A percentile compares a stretch with the other conserved stretches of the same genome.
Evolutionary conservation across 2,888 invertebrate species (phyloP).

Genomic region (Mongoloraphidia duomilia): DNA sequence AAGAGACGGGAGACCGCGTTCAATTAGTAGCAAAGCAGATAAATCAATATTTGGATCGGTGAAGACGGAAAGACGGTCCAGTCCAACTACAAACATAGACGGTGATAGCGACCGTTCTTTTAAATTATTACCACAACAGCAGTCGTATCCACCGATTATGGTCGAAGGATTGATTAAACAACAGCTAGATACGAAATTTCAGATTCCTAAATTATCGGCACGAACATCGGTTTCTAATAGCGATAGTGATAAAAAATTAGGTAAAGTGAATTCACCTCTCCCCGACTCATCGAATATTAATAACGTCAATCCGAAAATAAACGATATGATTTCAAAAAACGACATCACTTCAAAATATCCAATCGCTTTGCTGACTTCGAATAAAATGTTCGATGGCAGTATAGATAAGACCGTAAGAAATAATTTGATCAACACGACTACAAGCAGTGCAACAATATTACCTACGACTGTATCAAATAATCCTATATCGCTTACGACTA

Average conservation of each 20-base stretch:
- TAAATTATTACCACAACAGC: constrained; percentile 41
- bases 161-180: constrained; percentile 67
- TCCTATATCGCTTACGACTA: constrained; percentile 9
- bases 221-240: constrained; percentile 23
- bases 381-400: constrained; percentile 24
- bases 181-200: constrained; percentile 66
- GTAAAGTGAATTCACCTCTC: constrained; percentile 12
- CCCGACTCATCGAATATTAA: constrained; percentile 17
- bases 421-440: constrained; percentile 17
- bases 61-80: constrained; percentile 47
- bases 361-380: constrained; percentile 20
- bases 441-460: constrained; percentile 8
- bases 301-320: constrained; percentile 24
- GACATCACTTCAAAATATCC: constrained; percentile 24
- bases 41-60: constrained; percentile 47
- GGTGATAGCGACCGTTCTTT: constrained; percentile 44
- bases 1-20: constrained; percentile 44
- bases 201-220: constrained; percentile 71
- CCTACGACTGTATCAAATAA: constrained; percentile 7
- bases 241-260: constrained; percentile 28
- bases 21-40: constrained; percentile 43
- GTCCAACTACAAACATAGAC: constrained; percentile 51
- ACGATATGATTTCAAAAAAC: constrained; percentile 23
- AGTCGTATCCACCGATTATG: constrained; percentile 46
- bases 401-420: constrained; percentile 25